phyloP scores from a whole-genome alignment of 2,113 vertebrate species.

The Setophaga coronata region DNA sequence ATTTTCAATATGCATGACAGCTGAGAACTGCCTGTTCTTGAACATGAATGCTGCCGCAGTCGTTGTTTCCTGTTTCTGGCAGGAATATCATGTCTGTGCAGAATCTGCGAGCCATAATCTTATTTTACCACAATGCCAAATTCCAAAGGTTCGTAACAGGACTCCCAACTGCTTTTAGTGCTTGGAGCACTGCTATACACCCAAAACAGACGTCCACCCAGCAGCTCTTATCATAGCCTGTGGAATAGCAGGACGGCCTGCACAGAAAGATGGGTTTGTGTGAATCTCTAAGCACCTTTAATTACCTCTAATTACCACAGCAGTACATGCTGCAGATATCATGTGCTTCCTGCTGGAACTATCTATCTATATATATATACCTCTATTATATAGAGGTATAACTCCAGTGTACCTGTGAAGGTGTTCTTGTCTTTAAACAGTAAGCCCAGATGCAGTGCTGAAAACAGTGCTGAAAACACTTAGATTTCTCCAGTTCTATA shows the following conservation, averaged over 20 bases:
- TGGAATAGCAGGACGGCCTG: background rate
- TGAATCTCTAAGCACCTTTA: background rate
- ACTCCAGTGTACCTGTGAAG: background rate
- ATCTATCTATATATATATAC: background rate
- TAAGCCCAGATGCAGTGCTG: background rate
- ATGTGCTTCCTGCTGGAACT: background rate
- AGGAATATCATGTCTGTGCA: background rate
- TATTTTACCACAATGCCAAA: background rate
- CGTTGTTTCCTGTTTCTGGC: background rate
- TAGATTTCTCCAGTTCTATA: background rate
- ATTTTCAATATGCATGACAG: background rate
- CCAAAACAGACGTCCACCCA: background rate
- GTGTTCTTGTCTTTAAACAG: background rate
- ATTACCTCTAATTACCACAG: background rate
- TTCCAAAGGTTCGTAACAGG: background rate
- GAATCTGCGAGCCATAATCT: background rate
- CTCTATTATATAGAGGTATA: background rate
- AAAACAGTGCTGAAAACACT: background rate
- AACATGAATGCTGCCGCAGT: background rate
- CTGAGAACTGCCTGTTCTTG: background rate
- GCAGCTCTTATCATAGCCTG: background rate
- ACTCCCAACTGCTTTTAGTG: background rate
- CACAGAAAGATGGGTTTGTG: background rate
- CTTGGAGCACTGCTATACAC: background rate
- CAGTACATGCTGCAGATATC: background rate